Base-by-base conservation (phyloP, 2,113 vertebrate genomes). In the Lasiurus cinereus region DNA sequence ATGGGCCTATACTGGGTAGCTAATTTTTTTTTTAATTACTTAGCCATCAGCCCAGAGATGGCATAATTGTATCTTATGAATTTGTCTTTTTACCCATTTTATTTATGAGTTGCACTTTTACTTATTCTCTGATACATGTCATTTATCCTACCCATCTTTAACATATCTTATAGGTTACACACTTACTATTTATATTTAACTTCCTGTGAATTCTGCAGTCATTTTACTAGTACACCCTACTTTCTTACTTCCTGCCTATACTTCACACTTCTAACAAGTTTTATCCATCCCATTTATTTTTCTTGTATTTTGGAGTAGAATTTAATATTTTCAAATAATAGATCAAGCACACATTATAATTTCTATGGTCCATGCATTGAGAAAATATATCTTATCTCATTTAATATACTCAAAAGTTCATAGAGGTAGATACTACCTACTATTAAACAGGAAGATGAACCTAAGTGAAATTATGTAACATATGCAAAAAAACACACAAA, bases 311-410 rank as follows among this genome's bases (percentile, higher is more conserved):
- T 89, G 43, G 27, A 93, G 79, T 5, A 91, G 29, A 96, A 94
- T 54, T 36, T 12, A 83, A 76, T 91, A 80, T 64, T 96, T 59
- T 93, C 33, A 79, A 83, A 78, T 70, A 91, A 50, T 87, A 96
- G 11, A 77, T 29, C 22, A 93, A 89, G 62, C 29, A 92, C 16
- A n/a, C 16, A 46, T 82, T 66, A 19, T 15, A 79, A 54, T 6
- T 24, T 54, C 15, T 46, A 21, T 76, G 56, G 15, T 22, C 1
- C 18, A 50, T 29, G 24, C 10, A 36, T 10, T 66, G 76, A 94
- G 43, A 67, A 52, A 85, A 54, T 19, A 1, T 24, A 52, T 73
- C 21, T 69, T 88, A 36, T 62, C n/a, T 73, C 27, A 88, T 27
- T 84, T 85, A 64, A 36, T 13, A 92, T 48, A 19, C 10, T 48